Base-by-base conservation (phyloP, 2,888 invertebrate genomes). In the Cheilosia impressa region DNA sequence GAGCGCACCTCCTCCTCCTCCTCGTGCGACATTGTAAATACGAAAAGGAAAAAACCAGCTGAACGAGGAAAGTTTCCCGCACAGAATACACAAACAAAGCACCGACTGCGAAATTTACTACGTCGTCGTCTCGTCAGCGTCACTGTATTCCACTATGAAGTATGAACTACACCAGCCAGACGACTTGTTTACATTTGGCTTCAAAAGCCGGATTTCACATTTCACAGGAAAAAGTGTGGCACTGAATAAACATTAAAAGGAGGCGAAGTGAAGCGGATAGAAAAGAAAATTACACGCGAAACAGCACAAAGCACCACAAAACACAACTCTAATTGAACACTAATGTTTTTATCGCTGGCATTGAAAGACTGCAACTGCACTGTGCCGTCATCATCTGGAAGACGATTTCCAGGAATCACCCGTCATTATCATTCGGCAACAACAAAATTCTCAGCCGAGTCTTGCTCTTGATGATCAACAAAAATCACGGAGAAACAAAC, bases 1-100 rank as follows among this genome's bases (percentile, higher is more conserved):
- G 94, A 94, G 90, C 94, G 94, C 88, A 95, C 95, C 88, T 92
- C 92, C 81, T 92, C 92, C 87, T 91, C 91, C 87, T 92, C 92
- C 87, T 91, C 92, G 68, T 88, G 91, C 76, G 91, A 89, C 92
- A 92, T 92, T 88, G 89, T 89, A 50, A 27, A 52, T 24, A n/a
- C 45, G 34, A 53, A 17, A 24, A 57, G 9, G 27, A 19, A 41
- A 41, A 41, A 50, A 72, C 47, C 41, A n/a, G 63, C 53, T 52
- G 5, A n/a, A 31, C n/a, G 10, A 22, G 24, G 24, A 60, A 34
- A 43, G n/a, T 75, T 68, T 38, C 60, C 43, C 77, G 58, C 50
- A 66, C 66, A 34, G 17, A n/a, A 50, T 24, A n/a, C 58, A 19
- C 50, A 38, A 22, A 38, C 38, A 38, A 58, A 38, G 31, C 52